These are phyloP conservation scores for Microctonus brassicae DNA, from an alignment of 2,888 invertebrate genomes.

Conservation along the genomic window DNA sequence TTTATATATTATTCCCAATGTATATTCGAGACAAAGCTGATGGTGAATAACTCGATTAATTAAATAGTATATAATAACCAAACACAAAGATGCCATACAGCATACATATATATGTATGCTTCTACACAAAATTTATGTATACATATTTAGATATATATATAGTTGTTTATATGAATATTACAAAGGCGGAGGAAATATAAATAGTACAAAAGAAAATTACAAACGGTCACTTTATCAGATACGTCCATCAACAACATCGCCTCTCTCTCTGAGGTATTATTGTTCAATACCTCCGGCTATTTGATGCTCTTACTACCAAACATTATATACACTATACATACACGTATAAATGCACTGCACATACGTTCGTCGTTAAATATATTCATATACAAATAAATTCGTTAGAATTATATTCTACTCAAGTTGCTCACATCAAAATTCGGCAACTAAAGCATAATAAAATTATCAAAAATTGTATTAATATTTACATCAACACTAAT, in stretches of 20 bases:
- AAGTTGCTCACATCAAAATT: too few relatives aligned
- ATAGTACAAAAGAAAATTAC: slow-evolving; percentile 16
- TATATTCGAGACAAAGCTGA: slow-evolving; percentile 52
- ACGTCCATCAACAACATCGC: slow-evolving; percentile 65
- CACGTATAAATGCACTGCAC: not conserved
- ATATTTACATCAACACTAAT: too few relatives aligned
- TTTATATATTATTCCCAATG: slow-evolving; percentile 31
- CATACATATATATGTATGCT: not conserved
- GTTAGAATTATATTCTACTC: too few relatives aligned
- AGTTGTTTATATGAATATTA: too few relatives aligned
- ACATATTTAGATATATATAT: not conserved
- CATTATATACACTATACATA: slow-evolving; percentile 46
- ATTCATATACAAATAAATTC: too few relatives aligned
- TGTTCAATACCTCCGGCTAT: slow-evolving; percentile 59
- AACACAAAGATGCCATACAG: not conserved
- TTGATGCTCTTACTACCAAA: slow-evolving; percentile 51
- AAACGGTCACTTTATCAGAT: slow-evolving; percentile 60
- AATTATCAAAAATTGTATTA: too few relatives aligned
- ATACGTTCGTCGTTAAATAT: too few relatives aligned
- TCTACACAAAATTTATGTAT: not conserved
- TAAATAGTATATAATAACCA: slow-evolving; percentile 14
- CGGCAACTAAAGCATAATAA: too few relatives aligned
- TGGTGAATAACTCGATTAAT: slow-evolving; percentile 14
- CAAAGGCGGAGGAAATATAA: slow-evolving; percentile 20
- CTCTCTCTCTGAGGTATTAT: slow-evolving; percentile 64